Percentiles rank a stretch among this genome's conserved stretches.
Evolutionary conservation across 2,113 vertebrate species (phyloP).

Genomic region (Rhinolophus ferrumequinum): DNA sequence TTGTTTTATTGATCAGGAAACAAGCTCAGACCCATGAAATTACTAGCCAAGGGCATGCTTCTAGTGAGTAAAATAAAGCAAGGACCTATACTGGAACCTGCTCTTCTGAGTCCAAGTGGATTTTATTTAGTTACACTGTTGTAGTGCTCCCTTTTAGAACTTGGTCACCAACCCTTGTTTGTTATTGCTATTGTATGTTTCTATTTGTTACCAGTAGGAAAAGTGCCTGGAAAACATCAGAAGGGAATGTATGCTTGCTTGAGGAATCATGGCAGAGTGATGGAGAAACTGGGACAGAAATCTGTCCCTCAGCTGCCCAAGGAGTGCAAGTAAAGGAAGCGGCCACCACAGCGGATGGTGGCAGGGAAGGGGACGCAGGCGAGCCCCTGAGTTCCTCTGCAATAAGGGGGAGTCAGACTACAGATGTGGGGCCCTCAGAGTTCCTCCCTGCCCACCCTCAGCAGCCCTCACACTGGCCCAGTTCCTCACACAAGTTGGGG

Average conservation of each 20-base stretch:
- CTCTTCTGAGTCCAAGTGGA: not conserved
- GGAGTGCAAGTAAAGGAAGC: not conserved
- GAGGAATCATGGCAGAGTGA: not conserved
- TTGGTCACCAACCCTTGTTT: not conserved
- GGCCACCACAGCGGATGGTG: not conserved
- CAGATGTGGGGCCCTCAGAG: not conserved
- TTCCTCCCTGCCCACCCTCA: too few species aligned
- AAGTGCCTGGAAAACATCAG: not conserved
- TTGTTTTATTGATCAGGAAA: constrained; percentile 30
- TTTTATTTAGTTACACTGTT: not conserved
- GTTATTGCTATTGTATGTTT: constrained; percentile 11
- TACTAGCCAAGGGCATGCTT: not conserved
- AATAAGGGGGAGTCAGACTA: not conserved
- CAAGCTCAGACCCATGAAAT: not conserved
- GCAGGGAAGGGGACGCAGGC: not conserved
- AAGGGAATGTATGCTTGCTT: not conserved
- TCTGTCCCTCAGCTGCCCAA: not conserved
- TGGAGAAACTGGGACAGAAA: not conserved
- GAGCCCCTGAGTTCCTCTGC: not conserved
- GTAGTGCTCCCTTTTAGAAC: not conserved
- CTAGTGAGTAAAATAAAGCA: not conserved
- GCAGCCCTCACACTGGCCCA: not conserved
- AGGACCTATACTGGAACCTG: not conserved
- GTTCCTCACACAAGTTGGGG: not conserved
- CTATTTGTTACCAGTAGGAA: not conserved